phyloP scores from a whole-genome alignment of 2,888 invertebrate genomes.

The Geotrupes spiniger region DNA sequence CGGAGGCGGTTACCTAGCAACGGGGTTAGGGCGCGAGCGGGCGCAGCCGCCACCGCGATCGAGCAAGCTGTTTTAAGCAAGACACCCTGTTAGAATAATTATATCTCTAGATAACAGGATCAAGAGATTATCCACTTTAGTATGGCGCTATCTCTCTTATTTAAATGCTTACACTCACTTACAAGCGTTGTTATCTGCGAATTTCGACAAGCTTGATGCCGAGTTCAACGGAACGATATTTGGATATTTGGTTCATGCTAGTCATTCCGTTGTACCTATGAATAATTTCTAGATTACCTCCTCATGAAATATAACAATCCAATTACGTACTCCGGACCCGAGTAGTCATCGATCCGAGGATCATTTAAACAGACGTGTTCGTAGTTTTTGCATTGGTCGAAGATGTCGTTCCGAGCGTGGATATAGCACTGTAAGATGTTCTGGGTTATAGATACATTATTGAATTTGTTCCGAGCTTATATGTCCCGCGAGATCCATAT shows the following conservation, averaged over 20 bases:
- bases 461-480: constrained; percentile 52
- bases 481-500: constrained; percentile 49
- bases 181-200: constrained; percentile 28
- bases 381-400: constrained; percentile 40
- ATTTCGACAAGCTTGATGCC: constrained; percentile 37
- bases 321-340: constrained; percentile 19
- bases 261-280: constrained; percentile 27
- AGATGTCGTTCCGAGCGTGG: constrained; percentile 24
- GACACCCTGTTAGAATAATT: constrained; percentile 54
- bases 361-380: constrained; percentile 44
- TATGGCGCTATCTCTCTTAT: constrained; percentile 47
- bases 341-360: constrained; percentile 24
- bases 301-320: constrained; percentile 15
- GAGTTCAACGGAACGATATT: constrained; percentile 6
- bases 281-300: constrained; percentile 39
- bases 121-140: constrained; percentile 52
- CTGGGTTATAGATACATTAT: constrained; percentile 48
- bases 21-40: constrained; percentile 36
- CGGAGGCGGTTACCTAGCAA: constrained; percentile 50
- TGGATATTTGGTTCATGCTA: constrained; percentile 12
- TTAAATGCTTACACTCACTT: constrained; percentile 36
- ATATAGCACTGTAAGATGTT: constrained; percentile 28
- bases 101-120: constrained; percentile 52
- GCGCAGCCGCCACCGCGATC: constrained; percentile 42
- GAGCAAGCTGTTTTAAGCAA: constrained; percentile 53